Base-by-base conservation (phyloP, 2,888 invertebrate genomes). In the Sesamia inferens region DNA sequence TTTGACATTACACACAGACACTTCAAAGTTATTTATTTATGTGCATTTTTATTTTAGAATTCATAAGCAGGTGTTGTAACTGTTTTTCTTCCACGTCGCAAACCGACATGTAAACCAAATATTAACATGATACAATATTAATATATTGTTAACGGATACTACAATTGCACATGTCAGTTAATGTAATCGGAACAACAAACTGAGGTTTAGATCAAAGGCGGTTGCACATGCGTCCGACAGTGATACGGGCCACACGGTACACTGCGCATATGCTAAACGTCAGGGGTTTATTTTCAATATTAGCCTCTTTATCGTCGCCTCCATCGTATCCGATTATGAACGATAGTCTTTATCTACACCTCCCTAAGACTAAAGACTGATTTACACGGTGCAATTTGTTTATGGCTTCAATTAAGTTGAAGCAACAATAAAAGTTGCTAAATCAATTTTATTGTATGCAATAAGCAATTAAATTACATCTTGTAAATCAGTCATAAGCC, bases 211-310 rank as follows among this genome's bases (percentile, higher is more conserved):
- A 78, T 81, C 78, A 78, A 78, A 78, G 77, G 51, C 51, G 16
- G 24, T 55, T 65, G 61, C 47, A 55, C 48, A 22, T 76, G 51
- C 44, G 74, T n/a, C 22, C 24, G 42, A 19, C 75, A 44, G 61
- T 61, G 31, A 76, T 13, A 59, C 6, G 48, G 68, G 59, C 67
- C 76, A 64, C n/a, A 19, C 39, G 48, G 54, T 42, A 62, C 61
- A 22, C 63, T 24, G 24, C 57, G 13, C 54, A 68, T 58, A 68
- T 81, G 76, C 76, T 63, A 55, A 76, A 64, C 31, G 22, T n/a
- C n/a, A 10, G n/a, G 51, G 10, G 80, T 80, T 77, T 80, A 75
- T 66, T 80, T 78, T 68, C 14, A 48, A 75, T 31, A 31, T 74
- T 61, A 68, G 51, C 2, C 13, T 51, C n/a, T 76, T 68, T 74